Conservation (phyloP, 2,113 vertebrate species). For the Cervus canadensis region DNA sequence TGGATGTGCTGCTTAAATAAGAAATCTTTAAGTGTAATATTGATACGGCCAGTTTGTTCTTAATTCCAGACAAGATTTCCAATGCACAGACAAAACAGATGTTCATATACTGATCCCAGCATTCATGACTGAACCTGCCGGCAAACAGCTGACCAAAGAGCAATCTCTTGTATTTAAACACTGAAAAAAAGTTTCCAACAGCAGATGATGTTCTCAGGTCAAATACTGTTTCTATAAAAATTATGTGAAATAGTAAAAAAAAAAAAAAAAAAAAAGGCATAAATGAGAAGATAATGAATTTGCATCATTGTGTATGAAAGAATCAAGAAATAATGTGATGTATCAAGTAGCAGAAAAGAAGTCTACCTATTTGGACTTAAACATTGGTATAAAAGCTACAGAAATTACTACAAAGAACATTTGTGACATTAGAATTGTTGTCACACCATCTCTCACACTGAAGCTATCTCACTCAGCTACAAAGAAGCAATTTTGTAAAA, state of each 20-base stretch:
- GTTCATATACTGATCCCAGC: not conserved
- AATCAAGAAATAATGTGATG: not conserved
- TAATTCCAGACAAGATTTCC: not conserved
- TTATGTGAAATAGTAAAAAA: not conserved
- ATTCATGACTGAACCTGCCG: not conserved
- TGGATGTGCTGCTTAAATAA: not conserved
- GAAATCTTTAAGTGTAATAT: not conserved
- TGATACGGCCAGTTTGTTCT: not conserved
- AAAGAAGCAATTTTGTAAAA: not conserved
- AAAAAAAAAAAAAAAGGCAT: not conserved
- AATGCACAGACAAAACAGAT: not conserved
- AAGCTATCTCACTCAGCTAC: not conserved
- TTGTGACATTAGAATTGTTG: not conserved
- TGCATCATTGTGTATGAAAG: not conserved
- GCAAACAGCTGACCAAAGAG: not conserved
- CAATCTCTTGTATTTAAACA: not conserved
- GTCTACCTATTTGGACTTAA: not conserved
- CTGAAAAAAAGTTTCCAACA: not conserved
- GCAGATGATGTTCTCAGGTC: not conserved
- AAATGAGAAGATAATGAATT: not conserved
- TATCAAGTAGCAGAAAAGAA: not conserved
- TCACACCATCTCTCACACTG: not conserved
- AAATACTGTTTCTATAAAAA: conserved; percentile 5
- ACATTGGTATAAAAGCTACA: not conserved
- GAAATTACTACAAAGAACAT: not conserved